Evolutionary conservation across 2,888 invertebrate species (phyloP).

Genomic region (Chrysolina americana): DNA sequence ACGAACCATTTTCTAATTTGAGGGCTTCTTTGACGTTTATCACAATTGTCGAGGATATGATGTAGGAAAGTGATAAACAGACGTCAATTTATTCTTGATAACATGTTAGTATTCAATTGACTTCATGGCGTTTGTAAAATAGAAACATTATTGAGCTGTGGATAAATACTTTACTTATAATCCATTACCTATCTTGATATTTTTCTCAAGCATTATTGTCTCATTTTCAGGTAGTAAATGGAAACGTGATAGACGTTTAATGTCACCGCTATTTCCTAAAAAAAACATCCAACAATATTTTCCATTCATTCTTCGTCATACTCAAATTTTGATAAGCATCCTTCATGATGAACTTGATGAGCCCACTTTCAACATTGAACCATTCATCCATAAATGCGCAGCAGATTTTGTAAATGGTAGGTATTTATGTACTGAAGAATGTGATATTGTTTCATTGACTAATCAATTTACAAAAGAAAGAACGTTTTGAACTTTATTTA

Average conservation of each 20-base stretch:
- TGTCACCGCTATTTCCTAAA: conserved; percentile 54
- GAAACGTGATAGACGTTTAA: conserved; percentile 55
- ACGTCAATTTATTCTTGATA: too few relatives aligned
- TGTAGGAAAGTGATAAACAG: too few relatives aligned
- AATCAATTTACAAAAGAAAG: too few relatives aligned
- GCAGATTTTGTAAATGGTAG: conserved; percentile 56
- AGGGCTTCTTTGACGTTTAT: too few relatives aligned
- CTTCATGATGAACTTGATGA: conserved; percentile 43
- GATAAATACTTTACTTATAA: too few relatives aligned
- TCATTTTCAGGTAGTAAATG: conserved; percentile 54
- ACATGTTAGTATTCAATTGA: too few relatives aligned
- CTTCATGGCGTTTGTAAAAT: too few relatives aligned
- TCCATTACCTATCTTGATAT: not conserved
- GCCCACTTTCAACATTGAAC: conserved; percentile 50
- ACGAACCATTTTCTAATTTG: too few relatives aligned
- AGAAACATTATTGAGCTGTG: too few relatives aligned
- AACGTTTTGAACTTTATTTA: too few relatives aligned
- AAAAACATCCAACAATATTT: conserved; percentile 50
- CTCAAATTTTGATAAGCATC: conserved; percentile 43
- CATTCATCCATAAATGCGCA: conserved; percentile 49
- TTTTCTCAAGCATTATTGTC: not conserved
- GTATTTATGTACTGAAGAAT: conserved; percentile 12
- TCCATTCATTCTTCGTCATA: conserved; percentile 49
- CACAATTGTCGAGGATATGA: too few relatives aligned
- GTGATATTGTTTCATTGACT: not conserved